Evolutionary conservation across 1,140 invertebrate genomes (phyloP).

Genomic region (Drosophila auraria): DNA sequence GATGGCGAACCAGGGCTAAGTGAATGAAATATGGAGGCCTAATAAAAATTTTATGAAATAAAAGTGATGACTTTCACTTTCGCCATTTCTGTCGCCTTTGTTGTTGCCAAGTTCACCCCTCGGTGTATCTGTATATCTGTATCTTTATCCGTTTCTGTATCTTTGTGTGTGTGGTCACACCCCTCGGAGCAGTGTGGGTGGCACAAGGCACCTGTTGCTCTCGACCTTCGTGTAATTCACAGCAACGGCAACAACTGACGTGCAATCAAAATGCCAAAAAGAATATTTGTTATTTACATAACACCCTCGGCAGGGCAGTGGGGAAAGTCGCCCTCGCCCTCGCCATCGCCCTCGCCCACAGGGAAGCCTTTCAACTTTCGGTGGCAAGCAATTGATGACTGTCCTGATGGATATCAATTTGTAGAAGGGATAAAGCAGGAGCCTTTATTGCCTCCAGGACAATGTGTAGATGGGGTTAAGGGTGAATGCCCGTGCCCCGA

Average conservation of each 20-base stretch:
- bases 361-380: constrained; percentile 28
- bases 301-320: constrained; percentile 17
- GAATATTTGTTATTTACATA: constrained; percentile 50
- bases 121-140: not conserved
- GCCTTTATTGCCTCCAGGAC: constrained; percentile 8
- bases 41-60: constrained; percentile 82
- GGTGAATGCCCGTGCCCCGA: not conserved
- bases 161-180: constrained; percentile 22
- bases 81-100: constrained; percentile 35
- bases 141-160: not conserved
- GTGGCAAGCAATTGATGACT: constrained; percentile 36
- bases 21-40: constrained; percentile 80
- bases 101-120: not conserved
- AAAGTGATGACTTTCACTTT: constrained; percentile 83
- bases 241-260: constrained; percentile 36
- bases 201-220: constrained; percentile 47
- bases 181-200: not conserved
- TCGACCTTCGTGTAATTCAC: constrained; percentile 40
- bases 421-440: not conserved
- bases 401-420: constrained; percentile 39
- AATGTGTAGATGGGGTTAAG: not conserved
- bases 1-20: constrained; percentile 47
- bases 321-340: not conserved
- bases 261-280: constrained; percentile 63
- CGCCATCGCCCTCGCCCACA: not conserved